These are phyloP conservation scores for Nymphicus hollandicus DNA, from an alignment of 2,113 vertebrate genomes.

Conservation along the genomic window DNA sequence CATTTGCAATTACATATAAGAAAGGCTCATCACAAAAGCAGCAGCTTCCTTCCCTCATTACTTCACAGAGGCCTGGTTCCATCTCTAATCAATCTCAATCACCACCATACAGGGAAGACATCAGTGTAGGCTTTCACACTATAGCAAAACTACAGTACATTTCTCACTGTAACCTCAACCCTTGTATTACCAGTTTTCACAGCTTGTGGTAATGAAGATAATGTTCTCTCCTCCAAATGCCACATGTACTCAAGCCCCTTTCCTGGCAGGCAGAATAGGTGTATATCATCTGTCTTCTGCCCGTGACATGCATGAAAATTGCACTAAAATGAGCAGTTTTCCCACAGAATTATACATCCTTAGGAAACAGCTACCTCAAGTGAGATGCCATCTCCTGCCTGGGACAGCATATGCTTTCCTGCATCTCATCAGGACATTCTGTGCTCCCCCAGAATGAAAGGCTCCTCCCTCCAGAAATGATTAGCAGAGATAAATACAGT, in stretches of 20 bases:
- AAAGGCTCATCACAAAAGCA: slow-evolving; percentile 30
- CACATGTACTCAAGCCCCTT: not conserved
- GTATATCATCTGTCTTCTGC: not conserved
- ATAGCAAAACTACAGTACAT: not conserved
- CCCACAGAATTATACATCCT: not conserved
- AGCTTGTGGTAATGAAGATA: not conserved
- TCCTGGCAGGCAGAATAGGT: not conserved
- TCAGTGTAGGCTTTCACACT: not conserved
- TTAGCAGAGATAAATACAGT: not conserved
- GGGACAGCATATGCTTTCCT: not conserved
- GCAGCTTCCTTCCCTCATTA: slow-evolving; percentile 32
- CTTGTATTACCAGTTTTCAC: not conserved
- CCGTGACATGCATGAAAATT: not conserved
- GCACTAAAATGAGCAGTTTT: not conserved
- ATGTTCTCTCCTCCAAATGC: not conserved
- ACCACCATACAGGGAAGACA: not conserved
- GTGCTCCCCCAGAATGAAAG: not conserved
- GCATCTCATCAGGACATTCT: not conserved
- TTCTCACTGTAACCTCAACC: not conserved
- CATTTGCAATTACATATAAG: slow-evolving; percentile 6
- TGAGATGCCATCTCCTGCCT: not conserved
- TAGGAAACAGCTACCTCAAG: not conserved
- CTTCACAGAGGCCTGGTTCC: not conserved
- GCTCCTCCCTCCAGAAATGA: not conserved
- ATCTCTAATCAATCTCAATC: slow-evolving; percentile 40